These are phyloP conservation scores for Felis catus DNA, from an alignment of 2,113 vertebrate species.

Conservation along the genomic window DNA sequence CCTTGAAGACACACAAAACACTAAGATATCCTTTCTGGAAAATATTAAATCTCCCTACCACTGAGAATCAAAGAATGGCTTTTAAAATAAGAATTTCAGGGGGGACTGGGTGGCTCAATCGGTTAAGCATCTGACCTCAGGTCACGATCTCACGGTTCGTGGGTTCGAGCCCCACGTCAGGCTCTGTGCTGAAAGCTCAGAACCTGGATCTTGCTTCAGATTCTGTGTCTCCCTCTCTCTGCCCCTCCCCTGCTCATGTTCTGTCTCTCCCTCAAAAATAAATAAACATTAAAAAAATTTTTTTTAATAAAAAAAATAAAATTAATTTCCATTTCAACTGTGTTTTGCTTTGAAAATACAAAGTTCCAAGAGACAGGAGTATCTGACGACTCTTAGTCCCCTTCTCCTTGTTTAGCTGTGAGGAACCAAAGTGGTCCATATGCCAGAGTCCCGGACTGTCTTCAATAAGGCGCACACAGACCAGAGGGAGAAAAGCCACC, in stretches of 20 bases:
- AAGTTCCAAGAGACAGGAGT: background rate
- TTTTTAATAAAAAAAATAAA: too few relatives aligned
- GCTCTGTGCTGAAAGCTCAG: too few relatives aligned
- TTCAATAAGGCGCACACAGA: accelerated
- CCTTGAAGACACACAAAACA: conserved; percentile 83
- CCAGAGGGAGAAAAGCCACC: background rate
- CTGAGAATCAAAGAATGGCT: accelerated
- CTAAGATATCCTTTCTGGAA: background rate
- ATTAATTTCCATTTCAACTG: background rate
- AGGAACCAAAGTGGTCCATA: background rate
- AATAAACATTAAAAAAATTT: too few relatives aligned
- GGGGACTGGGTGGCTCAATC: too few relatives aligned
- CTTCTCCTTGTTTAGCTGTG: too few relatives aligned
- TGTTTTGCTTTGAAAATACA: background rate
- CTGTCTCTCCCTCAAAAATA: too few relatives aligned
- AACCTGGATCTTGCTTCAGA: too few relatives aligned
- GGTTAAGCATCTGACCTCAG: too few relatives aligned
- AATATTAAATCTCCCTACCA: accelerated
- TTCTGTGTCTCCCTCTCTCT: too few relatives aligned
- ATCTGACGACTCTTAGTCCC: background rate
- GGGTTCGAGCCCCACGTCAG: too few relatives aligned
- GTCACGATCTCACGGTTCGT: too few relatives aligned
- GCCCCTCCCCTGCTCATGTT: too few relatives aligned
- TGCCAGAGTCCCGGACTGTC: background rate
- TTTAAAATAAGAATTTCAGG: background rate